Percentiles rank a stretch among this genome's conserved stretches.
Conservation (phyloP, 2,888 invertebrate genomes). For the Candidula unifasciata region DNA sequence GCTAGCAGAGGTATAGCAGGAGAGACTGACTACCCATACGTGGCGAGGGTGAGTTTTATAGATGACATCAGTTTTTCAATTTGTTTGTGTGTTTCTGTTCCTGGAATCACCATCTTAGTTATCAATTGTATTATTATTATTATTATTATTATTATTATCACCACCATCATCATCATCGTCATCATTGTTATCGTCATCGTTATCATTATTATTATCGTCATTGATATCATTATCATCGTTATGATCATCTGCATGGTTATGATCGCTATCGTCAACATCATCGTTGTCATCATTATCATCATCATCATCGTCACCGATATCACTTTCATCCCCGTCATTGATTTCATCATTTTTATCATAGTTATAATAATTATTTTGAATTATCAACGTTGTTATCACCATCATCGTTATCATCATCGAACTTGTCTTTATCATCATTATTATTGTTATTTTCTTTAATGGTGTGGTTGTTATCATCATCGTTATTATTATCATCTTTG, state of each 20-base stretch:
- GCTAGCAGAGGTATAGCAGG: constrained; percentile 80
- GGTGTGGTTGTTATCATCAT: background rate
- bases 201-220: background rate
- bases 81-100: background rate
- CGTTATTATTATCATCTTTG: background rate
- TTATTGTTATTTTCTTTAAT: background rate
- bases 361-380: no score
- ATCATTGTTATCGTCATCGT: background rate
- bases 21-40: constrained; percentile 74
- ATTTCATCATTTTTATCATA: background rate
- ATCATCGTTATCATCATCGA: background rate
- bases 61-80: background rate
- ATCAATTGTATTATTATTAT: background rate
- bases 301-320: background rate
- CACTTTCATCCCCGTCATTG: background rate
- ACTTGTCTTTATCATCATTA: background rate
- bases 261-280: background rate
- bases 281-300: no score
- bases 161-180: background rate
- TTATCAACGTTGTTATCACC: background rate
- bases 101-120: background rate
- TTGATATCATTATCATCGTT: background rate
- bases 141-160: background rate
- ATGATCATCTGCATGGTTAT: background rate
- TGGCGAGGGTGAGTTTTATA: constrained; percentile 72